phyloP scores from a whole-genome alignment of 2,888 invertebrate species.

The Drosophila cognata region DNA sequence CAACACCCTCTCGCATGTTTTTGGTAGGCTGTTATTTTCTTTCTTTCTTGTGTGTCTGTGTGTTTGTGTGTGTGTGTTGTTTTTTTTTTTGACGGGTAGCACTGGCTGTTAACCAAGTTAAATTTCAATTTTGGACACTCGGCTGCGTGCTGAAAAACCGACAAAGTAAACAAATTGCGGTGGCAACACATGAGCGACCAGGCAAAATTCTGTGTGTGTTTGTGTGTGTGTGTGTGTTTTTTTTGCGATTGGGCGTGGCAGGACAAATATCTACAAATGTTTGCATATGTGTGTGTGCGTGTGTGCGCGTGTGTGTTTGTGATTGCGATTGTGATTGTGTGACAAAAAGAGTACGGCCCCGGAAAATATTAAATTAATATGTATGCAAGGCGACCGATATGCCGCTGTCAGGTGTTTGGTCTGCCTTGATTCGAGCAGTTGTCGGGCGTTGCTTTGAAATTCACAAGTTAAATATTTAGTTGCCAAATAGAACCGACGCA shows the following conservation, averaged over 20 bases:
- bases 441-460: conserved; percentile 64
- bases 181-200: conserved; percentile 67
- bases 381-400: conserved; percentile 49
- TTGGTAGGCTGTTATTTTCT: conserved; percentile 11
- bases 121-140: conserved; percentile 74
- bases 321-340: neutral
- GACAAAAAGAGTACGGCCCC: conserved; percentile 14
- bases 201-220: conserved; percentile 28
- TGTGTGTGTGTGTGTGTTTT: neutral
- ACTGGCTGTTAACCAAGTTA: conserved; percentile 67
- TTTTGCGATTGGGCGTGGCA: conserved; percentile 30
- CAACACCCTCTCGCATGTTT: conserved; percentile 9
- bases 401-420: conserved; percentile 39
- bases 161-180: conserved; percentile 75
- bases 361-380: conserved; percentile 62
- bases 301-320: neutral
- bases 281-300: neutral
- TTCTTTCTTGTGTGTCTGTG: conserved; percentile 4
- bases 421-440: conserved; percentile 47
- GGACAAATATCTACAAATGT: conserved; percentile 33
- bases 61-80: neutral
- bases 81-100: conserved; percentile 3
- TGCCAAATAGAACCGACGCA: conserved; percentile 48
- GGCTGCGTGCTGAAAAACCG: conserved; percentile 70
- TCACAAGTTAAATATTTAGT: conserved; percentile 69